Base-by-base conservation (phyloP, 2,797 vertebrate genomes). In the Tympanoctomys barrerae region DNA sequence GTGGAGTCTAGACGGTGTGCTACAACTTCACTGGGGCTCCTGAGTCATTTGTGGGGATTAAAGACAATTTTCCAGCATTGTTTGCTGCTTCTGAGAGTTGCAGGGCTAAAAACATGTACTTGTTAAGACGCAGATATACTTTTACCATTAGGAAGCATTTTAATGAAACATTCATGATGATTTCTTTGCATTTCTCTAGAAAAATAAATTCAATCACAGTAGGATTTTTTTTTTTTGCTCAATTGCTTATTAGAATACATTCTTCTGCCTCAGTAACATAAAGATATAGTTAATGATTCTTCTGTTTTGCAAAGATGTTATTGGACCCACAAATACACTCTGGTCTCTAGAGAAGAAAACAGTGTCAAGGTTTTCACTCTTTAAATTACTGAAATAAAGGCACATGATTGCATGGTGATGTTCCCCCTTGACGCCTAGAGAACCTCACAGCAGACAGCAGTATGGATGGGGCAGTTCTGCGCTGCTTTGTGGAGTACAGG, bases 91-190 rank as follows among this genome's bases (percentile, higher is more conserved):
- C 91, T 59, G 61, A 94, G 70, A 90, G 39, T 82, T 94, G 12
- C 64, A 86, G 26, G 68, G 52, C 59, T 91, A 71, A 96, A 91
- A 94, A 70, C 62, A 66, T 70, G 24, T 68, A 80, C 83, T 94
- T 88, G 87, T 94, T 92, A 96, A 95, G 79, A 62, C 46, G 80
- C 1, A 22, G 70, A 92, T 91, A 95, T 61, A 93, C 87, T 96
- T 94, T 92, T 92, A 94, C 84, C 85, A 96, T 94, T 81, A 94
- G 96, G 88, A 96, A 96, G 93, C 71, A 89, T 97, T 96, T 96
- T 95, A 94, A 97, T 98, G 95, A 98, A 98, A 98, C 98, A 98
- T 98, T 98, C 97, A 98, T 98, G 97, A 96, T 90, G 78, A 96
- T 97, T 94, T 96, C 94, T 90, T 75, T 95, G 86, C 49, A 95